Evolutionary conservation across 2,113 vertebrate species (phyloP).

Genomic region (Sigmodon hispidus): DNA sequence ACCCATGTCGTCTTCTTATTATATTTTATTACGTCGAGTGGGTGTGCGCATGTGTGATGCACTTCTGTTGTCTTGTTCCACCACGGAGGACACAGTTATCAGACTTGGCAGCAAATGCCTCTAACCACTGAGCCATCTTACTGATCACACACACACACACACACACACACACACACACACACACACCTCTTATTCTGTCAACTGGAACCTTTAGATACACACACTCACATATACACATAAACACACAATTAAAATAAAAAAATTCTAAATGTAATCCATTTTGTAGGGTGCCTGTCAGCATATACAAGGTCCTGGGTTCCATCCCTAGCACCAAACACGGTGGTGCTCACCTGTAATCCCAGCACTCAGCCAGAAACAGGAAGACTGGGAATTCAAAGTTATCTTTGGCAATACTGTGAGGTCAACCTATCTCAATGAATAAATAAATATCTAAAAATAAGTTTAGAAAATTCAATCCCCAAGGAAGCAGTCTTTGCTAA

Average conservation of each 20-base stretch:
- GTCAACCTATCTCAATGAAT: background rate
- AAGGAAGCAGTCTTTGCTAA: background rate
- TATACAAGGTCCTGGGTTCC: background rate
- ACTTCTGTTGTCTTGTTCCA: background rate
- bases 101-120: background rate
- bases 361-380: background rate
- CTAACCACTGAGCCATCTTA: background rate
- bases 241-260: background rate
- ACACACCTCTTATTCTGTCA: background rate
- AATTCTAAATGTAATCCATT: background rate
- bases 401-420: background rate
- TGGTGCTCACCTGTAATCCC: background rate
- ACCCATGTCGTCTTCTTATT: background rate
- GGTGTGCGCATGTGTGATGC: background rate
- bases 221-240: background rate
- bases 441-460: background rate
- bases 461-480: conserved; percentile 25
- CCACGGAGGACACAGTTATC: too few species aligned
- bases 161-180: background rate
- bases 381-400: background rate
- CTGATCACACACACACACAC: background rate
- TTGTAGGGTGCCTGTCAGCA: background rate
- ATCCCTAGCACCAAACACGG: background rate
- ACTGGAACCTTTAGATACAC: background rate
- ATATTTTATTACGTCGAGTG: background rate